Evolutionary conservation across 2,888 invertebrate genomes (phyloP), one percentile per base, ranked within the genome.

Genomic region (Drosophila paramelanica): DNA sequence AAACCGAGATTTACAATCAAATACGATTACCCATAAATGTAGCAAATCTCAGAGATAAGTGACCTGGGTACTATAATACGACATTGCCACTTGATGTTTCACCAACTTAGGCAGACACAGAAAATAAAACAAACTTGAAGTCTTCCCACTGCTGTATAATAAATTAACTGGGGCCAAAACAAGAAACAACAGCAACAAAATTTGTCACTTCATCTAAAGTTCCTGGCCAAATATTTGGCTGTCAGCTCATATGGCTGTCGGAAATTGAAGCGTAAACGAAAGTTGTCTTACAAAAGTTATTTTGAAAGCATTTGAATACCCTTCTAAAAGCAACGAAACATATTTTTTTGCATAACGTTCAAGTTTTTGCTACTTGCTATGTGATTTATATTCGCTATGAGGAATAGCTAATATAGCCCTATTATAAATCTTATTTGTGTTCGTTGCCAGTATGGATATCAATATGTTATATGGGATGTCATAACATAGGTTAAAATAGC

Each of bases 61-160:
- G 41, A 11, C 51, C 46, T 27, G 67, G 27, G 67, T 13, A 23
- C 20, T 17, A 39, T 57, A 31, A 36, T 51, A 58, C 2, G 20
- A 33, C 23, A 23, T 11, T n/a, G 36, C 3, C 3, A 23, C 41
- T 25, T 43, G 49, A 50, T 17, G 1, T 2, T 45, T 59, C 50
- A 33, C 51, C 47, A 25, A 41, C 42, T 2, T 3, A 23, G 23
- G 23, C 23, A 23, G 23, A 4, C 23, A 23, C n/a, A 41, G 17
- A 20, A 14, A 39, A 11, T n/a, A 11, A 41, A 17, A 7, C 27
- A 11, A n/a, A 27, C 10, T 3, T n/a, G n/a, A 20, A 8, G 20
- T n/a, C 14, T 8, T 14, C 3, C 23, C 13, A 4, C 0, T 36
- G 45, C 11, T 13, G 14, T 25, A 14, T 25, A 50, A 46, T 67